Conservation (phyloP, 1,140 invertebrate species). For the Lineus longissimus region DNA sequence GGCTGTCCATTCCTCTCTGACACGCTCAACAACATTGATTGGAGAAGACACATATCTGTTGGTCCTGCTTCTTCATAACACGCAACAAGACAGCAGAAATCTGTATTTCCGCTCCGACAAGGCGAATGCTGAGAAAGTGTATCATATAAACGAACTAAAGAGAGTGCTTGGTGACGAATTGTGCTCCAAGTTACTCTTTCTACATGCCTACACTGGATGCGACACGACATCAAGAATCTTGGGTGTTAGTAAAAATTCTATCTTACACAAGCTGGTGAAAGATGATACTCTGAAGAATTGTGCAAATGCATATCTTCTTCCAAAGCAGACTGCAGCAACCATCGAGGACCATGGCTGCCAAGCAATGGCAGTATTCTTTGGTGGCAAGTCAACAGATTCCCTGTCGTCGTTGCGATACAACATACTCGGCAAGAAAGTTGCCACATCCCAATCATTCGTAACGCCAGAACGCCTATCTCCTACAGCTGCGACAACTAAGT, state of each 20-base stretch:
- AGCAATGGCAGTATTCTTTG: too few species aligned
- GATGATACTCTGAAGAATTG: neutral
- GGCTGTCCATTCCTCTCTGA: neutral
- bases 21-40: neutral
- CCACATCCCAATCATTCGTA: too few species aligned
- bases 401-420: too few species aligned
- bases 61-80: neutral
- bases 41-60: neutral
- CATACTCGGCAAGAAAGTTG: too few species aligned
- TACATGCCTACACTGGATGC: neutral
- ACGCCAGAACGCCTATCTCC: too few species aligned
- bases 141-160: neutral
- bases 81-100: neutral
- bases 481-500: too few species aligned
- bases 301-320: neutral
- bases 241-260: neutral
- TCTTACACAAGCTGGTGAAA: neutral
- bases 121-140: neutral
- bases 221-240: too few species aligned
- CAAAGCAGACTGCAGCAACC: neutral
- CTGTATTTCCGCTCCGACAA: neutral
- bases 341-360: too few species aligned
- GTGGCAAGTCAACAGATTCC: too few species aligned
- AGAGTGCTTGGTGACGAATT: neutral
- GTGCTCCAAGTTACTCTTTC: neutral